Percentiles rank a stretch among this genome's conserved stretches.
These are phyloP conservation scores for Merops nubicus DNA, from an alignment of 2,113 vertebrate genomes.

Conservation along the genomic window DNA sequence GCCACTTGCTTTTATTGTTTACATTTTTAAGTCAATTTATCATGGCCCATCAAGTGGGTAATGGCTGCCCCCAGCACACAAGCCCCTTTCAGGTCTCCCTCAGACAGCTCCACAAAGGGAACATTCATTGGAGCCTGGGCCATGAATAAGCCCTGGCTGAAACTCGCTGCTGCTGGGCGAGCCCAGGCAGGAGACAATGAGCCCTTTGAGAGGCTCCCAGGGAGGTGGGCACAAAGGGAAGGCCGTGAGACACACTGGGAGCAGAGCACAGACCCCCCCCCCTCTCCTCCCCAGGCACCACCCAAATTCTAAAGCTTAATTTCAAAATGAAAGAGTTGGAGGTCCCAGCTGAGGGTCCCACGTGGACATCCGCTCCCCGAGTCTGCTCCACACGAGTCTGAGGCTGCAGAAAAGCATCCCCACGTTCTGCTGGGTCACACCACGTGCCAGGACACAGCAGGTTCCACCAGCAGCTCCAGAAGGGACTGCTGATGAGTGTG, in stretches of 20 bases:
- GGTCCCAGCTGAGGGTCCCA: background rate
- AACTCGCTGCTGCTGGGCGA: background rate
- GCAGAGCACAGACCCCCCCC: background rate
- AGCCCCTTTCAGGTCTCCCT: conserved; percentile 32
- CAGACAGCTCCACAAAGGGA: conserved; percentile 36
- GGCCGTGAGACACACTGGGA: background rate
- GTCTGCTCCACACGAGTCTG: rapidly evolving
- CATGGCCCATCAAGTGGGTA: background rate
- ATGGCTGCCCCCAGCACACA: background rate
- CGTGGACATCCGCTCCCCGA: background rate
- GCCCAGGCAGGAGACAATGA: conserved; percentile 1
- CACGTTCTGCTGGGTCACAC: rapidly evolving
- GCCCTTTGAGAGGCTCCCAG: background rate
- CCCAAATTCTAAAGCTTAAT: rapidly evolving
- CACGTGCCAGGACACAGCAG: rapidly evolving
- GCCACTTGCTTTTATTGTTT: conserved; percentile 36
- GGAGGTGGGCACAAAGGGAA: background rate
- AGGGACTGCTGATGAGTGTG: rapidly evolving
- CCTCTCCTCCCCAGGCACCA: background rate
- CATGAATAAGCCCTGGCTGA: background rate
- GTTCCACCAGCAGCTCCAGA: too few relatives aligned
- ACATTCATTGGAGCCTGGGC: background rate
- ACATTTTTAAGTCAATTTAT: conserved; percentile 26
- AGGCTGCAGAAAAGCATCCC: background rate
- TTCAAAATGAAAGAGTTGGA: too few relatives aligned